These are phyloP conservation scores for Sinocyclocheilus grahami DNA, from an alignment of 2,113 vertebrate species.

Conservation along the genomic window DNA sequence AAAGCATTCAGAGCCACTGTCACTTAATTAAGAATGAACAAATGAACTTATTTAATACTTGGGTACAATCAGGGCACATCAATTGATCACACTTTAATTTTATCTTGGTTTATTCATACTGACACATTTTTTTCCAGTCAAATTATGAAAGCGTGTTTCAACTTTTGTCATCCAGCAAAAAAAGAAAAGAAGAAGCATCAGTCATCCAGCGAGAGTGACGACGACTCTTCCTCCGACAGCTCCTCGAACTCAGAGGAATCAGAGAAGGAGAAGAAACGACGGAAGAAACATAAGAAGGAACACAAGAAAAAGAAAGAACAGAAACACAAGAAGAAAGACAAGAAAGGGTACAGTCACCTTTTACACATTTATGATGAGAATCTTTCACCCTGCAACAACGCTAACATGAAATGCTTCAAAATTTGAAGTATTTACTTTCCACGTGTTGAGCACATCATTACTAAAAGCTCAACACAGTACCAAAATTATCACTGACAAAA, in stretches of 20 bases:
- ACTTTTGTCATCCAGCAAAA: conserved; percentile 76
- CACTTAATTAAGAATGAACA: not conserved
- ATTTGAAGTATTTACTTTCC: not conserved
- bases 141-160: not conserved
- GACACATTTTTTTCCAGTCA: not conserved
- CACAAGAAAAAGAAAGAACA: conserved; percentile 90
- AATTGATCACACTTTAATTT: not conserved
- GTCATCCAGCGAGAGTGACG: conserved; percentile 85
- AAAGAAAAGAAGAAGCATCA: conserved; percentile 88
- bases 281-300: conserved; percentile 93
- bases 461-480: no score
- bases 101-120: not conserved
- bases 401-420: not conserved
- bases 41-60: not conserved
- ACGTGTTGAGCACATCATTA: not conserved
- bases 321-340: conserved; percentile 88
- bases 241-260: conserved; percentile 89
- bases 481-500: no score
- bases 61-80: no score
- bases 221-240: conserved; percentile 86
- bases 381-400: not conserved
- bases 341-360: conserved; percentile 78
- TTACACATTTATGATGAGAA: not conserved
- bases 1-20: not conserved
- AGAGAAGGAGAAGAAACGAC: conserved; percentile 90